Base-by-base conservation (phyloP, 2,113 vertebrate species). In the Tonatia bakeri region DNA sequence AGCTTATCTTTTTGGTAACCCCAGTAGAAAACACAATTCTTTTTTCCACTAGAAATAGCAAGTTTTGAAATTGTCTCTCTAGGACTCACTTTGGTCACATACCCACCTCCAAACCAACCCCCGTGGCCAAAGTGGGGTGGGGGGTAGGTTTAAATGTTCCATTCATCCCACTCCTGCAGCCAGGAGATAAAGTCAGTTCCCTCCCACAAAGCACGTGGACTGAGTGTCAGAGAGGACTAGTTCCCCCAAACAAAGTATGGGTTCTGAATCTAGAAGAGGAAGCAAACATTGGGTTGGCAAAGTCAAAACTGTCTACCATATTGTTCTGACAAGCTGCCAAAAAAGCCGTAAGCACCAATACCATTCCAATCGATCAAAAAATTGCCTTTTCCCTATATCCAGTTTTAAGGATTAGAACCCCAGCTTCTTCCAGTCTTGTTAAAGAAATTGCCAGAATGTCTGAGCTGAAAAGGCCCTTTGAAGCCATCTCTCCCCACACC, bases 361-460 rank as follows among this genome's bases (percentile, higher is more conserved):
- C 40, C 9, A 50, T 70, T 64, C 56, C 73, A 24, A 19, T 77
- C 50, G 9, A 70, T 91, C 77, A 83, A 82, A 94, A 94, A 91
- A 33, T 81, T 85, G 70, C 72, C 80, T 92, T 94, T 81, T 56
- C 31, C 40, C 90, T n/a, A 11, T 65, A 92, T 79, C 54, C 43
- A 80, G n/a, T 73, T 76, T 54, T 76, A 43, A 88, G 72, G 67
- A 82, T 87, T 69, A 36, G 40, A 94, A 95, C 86, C 5, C 81
- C 61, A 79, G 45, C 67, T 92, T 50, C 72, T 82, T 87, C 26
- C 40, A 86, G 87, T 56, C 65, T 86, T 77, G 76, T 85, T 65
- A 76, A 95, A 94, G 83, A 93, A 72, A 94, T 64, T 50, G 64
- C 47, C 81, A 88, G 95, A 91, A 91, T 76, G 47, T 54, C 52